Evolutionary conservation across 2,113 vertebrate genomes (phyloP), one percentile per base, ranked within the genome.

Genomic region (Xiphophorus couchianus): DNA sequence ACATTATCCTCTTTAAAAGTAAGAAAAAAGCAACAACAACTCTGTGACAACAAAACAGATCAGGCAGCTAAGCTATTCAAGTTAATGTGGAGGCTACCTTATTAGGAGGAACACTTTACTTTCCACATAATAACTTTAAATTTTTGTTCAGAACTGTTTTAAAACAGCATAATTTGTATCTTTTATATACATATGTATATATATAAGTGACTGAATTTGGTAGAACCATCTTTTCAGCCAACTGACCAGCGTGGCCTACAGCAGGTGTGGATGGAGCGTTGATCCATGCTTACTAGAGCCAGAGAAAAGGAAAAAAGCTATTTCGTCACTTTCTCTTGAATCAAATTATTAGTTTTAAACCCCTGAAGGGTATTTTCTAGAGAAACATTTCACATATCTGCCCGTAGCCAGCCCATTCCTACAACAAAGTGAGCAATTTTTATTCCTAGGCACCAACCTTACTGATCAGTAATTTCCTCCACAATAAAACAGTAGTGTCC

Each of bases 51-150:
- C 28, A 71, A 72, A 65, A 67, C 54, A 75, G 77, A 81, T 27
- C 51, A 88, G 91, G 92, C 91, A 92, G 90, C 92, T 93, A 92
- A 79, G 89, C 76, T 78, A 42, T 69, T 48, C 73, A 68, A 25
- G 25, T 9, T n/a, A 25, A 10, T 58, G 8, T 25, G 25, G 25
- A 2, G 25, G 14, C 39, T 15, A 42, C 12, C 14, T 48, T 22
- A 48, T 48, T 7, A 7, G 15, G 17, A 19, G 44, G 44, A 17
- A 48, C 44, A 48, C 5, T 48, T 48, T 5, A 48, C 4, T 48
- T 48, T 48, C 14, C 44, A 48, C 5, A 48, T 48, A 17, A 48
- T 48, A 19, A 48, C 17, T 48, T 48, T 19, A 1, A 0, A 19
- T 48, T 48, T 48, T 48, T 48, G 14, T 19, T 42, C 14, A 42